A percentile compares a stretch with the other conserved stretches of the same genome.
phyloP scores from a whole-genome alignment of 1,140 invertebrate species.

The Apis cerana region DNA sequence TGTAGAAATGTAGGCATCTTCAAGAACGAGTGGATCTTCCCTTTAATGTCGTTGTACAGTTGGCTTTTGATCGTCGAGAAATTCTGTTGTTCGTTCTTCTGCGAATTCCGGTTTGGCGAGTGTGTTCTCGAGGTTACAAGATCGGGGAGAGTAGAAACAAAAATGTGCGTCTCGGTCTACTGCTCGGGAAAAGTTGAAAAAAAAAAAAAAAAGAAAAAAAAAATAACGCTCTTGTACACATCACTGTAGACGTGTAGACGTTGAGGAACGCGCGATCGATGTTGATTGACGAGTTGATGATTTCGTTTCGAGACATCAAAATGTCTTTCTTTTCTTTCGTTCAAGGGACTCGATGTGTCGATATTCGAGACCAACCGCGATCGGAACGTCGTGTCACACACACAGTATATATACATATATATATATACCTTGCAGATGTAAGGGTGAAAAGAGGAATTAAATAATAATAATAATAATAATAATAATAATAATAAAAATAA shows the following conservation, averaged over 20 bases:
- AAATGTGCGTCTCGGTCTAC: conserved; percentile 9
- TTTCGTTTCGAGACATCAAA: conserved; percentile 2
- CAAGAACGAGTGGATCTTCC: background rate
- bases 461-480: background rate
- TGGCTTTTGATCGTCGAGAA: background rate
- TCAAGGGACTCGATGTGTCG: background rate
- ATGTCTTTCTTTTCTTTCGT: background rate
- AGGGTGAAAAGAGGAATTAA: background rate
- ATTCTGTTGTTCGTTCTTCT: conserved; percentile 8
- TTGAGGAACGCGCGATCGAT: background rate
- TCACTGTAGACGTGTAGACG: background rate
- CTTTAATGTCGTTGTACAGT: background rate
- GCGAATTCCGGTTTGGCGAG: conserved; percentile 2
- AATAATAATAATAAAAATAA: background rate
- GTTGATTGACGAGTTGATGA: background rate
- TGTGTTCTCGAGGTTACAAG: background rate
- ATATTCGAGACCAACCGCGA: conserved; percentile 31
- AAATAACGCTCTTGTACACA: background rate
- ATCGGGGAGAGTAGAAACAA: too few relatives aligned
- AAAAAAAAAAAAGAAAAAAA: background rate
- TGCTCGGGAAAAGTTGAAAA: background rate
- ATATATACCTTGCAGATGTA: conserved; percentile 10
- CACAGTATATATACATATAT: too few relatives aligned
- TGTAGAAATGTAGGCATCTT: background rate
- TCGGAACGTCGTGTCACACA: conserved; percentile 23